Base-by-base conservation (phyloP, 2,888 invertebrate species). In the Therioaphis trifolii region DNA sequence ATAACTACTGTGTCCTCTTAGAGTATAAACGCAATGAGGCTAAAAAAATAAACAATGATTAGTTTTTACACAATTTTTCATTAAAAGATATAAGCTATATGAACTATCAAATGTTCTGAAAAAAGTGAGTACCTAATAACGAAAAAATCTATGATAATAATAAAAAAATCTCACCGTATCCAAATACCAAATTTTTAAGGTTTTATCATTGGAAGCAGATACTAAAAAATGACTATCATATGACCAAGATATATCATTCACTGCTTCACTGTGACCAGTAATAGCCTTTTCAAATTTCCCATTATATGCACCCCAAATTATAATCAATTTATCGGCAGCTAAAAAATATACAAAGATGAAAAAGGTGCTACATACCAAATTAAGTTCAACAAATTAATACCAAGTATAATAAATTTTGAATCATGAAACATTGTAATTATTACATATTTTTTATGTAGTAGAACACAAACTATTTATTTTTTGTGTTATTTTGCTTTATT, bases 1-100 rank as follows among this genome's bases (percentile, higher is more conserved):
- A 89, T 99, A 99, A 89, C 99, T 99, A 89, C 97, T 98, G 90
- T 99, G 99, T 4, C 99, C 99, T 89, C 99, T 99, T 63, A 99
- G 90, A 0, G 99, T 99, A 90, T 99, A 99, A 87, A 98, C 90
- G 90, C 98, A 98, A 91, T 98, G 99, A 43, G 96, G 98, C 92
- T 92, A 87, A 66, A 89, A 89, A 86, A 85, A 87, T 88, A n/a
- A n/a, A n/a, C 87, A 86, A 84, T 55, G 43, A 84, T 71, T 80
- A 61, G 12, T 55, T 18, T 55, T 12, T n/a, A n/a, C n/a, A n/a
- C n/a, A n/a, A n/a, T n/a, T n/a, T n/a, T n/a, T n/a, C n/a, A n/a
- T n/a, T n/a, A n/a, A n/a, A n/a, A n/a, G n/a, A n/a, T n/a, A n/a
- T n/a, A n/a, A n/a, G n/a, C n/a, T n/a, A n/a, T n/a, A n/a, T n/a